Conservation (phyloP, 2,888 invertebrate genomes). For the Pseudococcus viburni region DNA sequence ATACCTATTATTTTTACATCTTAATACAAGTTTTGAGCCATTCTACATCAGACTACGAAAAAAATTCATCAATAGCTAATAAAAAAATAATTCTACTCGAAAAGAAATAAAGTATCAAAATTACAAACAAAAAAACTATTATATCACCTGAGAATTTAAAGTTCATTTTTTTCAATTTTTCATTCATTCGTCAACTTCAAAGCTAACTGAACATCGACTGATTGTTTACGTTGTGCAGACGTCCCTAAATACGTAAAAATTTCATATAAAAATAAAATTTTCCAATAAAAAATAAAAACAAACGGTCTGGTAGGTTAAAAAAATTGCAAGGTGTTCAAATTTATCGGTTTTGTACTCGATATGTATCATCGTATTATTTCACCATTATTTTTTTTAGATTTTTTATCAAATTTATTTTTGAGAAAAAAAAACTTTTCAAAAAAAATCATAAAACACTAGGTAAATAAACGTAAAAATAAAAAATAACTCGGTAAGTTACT, state of each 20-base stretch:
- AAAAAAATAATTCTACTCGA: too few species aligned
- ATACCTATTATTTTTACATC: too few species aligned
- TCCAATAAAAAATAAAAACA: not conserved
- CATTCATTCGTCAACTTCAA: too few species aligned
- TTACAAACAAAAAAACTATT: too few species aligned
- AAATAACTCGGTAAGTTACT: not conserved
- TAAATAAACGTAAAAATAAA: not conserved
- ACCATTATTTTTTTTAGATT: not conserved
- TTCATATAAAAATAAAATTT: not conserved
- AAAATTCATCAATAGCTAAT: too few species aligned
- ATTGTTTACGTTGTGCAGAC: not conserved
- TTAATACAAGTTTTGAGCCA: too few species aligned
- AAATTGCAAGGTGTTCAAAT: not conserved
- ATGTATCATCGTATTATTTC: not conserved
- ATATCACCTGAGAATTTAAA: too few species aligned
- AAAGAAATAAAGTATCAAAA: too few species aligned
- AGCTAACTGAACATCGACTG: not conserved
- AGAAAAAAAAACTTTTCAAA: not conserved
- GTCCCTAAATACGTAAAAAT: not conserved
- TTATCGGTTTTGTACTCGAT: conserved; percentile 4
- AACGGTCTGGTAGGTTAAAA: not conserved
- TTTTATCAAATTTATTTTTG: not conserved
- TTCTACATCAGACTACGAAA: too few species aligned
- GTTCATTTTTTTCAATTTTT: too few species aligned
- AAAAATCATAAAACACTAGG: not conserved